Evolutionary conservation across 2,888 invertebrate species (phyloP).

Genomic region (Chymomyza fuscimana): DNA sequence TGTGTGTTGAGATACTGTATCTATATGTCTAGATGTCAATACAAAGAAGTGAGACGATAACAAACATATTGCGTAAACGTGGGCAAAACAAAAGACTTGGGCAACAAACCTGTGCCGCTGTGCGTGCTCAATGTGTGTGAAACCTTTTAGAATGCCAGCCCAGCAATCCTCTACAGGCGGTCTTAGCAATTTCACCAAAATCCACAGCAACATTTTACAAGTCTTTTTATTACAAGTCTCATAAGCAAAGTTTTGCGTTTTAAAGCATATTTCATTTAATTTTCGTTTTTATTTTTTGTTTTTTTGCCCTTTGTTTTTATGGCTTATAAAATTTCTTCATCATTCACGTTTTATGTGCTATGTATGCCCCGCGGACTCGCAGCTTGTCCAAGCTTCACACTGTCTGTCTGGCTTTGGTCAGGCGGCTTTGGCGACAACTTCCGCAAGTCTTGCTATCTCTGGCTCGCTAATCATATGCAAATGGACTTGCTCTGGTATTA

Average conservation of each 20-base stretch:
- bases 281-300: background rate
- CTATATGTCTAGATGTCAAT: constrained; percentile 27
- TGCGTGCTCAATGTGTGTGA: constrained; percentile 10
- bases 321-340: constrained; percentile 9
- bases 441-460: background rate
- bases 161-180: background rate
- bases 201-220: background rate
- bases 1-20: background rate
- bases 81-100: constrained; percentile 57
- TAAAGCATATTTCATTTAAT: constrained; percentile 42
- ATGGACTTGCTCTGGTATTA: constrained; percentile 27
- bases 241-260: constrained; percentile 21
- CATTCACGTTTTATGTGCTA: constrained; percentile 21
- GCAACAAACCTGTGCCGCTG: constrained; percentile 55
- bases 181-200: background rate
- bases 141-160: constrained; percentile 52
- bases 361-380: background rate
- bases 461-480: constrained; percentile 37
- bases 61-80: constrained; percentile 60
- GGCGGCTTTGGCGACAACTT: background rate
- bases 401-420: background rate
- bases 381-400: background rate
- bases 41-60: constrained; percentile 45
- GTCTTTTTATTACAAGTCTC: background rate
- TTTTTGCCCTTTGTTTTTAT: background rate